These are phyloP conservation scores for Drosophila falleni DNA, from an alignment of 2,888 invertebrate species.

Conservation along the genomic window DNA sequence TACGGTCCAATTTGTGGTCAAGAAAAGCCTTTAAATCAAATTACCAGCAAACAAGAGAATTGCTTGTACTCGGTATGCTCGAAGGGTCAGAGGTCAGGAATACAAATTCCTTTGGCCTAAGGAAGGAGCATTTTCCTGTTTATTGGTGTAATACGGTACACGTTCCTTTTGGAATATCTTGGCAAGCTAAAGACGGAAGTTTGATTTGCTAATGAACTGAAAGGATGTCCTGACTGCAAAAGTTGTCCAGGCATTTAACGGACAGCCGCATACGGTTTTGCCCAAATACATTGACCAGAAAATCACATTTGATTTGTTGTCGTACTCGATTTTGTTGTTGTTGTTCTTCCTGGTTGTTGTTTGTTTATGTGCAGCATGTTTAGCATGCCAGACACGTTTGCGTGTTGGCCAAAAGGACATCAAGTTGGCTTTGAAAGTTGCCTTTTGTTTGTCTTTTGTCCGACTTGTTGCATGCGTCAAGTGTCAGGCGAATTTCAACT, in stretches of 20 bases:
- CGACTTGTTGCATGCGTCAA: constrained; percentile 69
- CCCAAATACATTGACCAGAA: constrained; percentile 76
- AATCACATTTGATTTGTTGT: constrained; percentile 75
- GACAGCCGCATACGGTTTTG: constrained; percentile 29
- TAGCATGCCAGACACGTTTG: constrained; percentile 76
- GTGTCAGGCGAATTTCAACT: constrained; percentile 27
- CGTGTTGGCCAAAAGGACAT: constrained; percentile 68
- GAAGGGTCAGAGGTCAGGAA: constrained; percentile 42
- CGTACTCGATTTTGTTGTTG: constrained; percentile 1
- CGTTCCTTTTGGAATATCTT: constrained; percentile 65
- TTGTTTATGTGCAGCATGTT: constrained; percentile 28
- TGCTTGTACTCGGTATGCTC: constrained; percentile 38
- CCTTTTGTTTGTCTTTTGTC: constrained; percentile 53
- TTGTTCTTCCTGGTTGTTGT: constrained; percentile 14
- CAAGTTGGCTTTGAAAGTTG: constrained; percentile 34
- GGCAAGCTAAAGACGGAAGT: constrained; percentile 67
- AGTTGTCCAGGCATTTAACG: constrained; percentile 31
- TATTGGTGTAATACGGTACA: constrained; percentile 51
- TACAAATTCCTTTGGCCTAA: constrained; percentile 63
- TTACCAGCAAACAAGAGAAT: constrained; percentile 65
- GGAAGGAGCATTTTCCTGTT: constrained; percentile 40
- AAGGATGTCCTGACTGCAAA: constrained; percentile 58
- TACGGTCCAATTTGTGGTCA: constrained; percentile 35
- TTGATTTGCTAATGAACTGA: constrained; percentile 82
- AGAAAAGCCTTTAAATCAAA: constrained; percentile 70